These are phyloP conservation scores for Synergus umbraculus DNA, from an alignment of 2,888 invertebrate species.

Conservation along the genomic window DNA sequence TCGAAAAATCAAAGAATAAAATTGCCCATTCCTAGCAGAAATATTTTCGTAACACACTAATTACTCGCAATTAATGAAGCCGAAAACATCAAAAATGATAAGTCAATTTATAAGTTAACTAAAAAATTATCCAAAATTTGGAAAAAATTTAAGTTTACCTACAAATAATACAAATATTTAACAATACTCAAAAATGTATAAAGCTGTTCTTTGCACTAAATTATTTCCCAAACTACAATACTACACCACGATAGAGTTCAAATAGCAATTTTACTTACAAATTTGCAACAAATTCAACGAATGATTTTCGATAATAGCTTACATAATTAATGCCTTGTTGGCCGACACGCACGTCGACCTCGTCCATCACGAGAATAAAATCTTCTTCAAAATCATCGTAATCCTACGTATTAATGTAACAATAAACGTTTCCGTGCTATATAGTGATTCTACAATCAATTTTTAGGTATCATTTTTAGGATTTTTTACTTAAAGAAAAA, in stretches of 20 bases:
- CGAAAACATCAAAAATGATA: neutral
- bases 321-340: slow-evolving; percentile 72
- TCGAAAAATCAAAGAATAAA: neutral
- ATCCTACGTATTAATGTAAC: slow-evolving; percentile 64
- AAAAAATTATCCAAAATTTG: neutral
- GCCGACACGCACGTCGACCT: slow-evolving; percentile 69
- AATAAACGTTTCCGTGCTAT: slow-evolving; percentile 46
- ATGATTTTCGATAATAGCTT: slow-evolving; percentile 60
- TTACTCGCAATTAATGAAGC: neutral
- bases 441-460: slow-evolving; percentile 14
- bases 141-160: neutral
- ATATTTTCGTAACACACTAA: neutral
- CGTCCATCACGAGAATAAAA: slow-evolving; percentile 69
- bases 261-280: neutral
- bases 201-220: neutral
- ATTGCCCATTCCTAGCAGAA: slow-evolving; percentile 7
- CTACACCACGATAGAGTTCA: neutral
- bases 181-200: neutral
- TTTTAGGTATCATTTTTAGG: neutral
- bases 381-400: slow-evolving; percentile 75
- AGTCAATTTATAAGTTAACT: slow-evolving; percentile 2
- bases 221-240: neutral
- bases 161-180: neutral
- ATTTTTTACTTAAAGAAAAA: neutral
- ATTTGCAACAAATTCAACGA: slow-evolving; percentile 11